Evolutionary conservation across 2,797 vertebrate species (phyloP).

Genomic region (Myoxocephalus aenaeus): DNA sequence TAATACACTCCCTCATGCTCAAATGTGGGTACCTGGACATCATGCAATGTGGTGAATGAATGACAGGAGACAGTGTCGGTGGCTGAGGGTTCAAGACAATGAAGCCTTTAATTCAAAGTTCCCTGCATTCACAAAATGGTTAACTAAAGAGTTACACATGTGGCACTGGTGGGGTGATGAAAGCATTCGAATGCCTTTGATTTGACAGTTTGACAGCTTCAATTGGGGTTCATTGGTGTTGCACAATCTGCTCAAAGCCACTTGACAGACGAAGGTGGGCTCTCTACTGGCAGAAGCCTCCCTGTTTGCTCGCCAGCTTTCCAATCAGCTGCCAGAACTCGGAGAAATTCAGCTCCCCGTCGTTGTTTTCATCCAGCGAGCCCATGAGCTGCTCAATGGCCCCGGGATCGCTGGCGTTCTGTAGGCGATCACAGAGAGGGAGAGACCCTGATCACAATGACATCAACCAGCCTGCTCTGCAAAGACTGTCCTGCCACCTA

Average conservation of each 20-base stretch:
- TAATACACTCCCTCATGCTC: slow-evolving; percentile 31
- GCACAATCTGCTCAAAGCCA: slow-evolving; percentile 23
- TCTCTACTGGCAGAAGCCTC: slow-evolving; percentile 76
- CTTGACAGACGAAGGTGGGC: neutral
- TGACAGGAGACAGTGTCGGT: slow-evolving; percentile 64
- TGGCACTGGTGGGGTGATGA: slow-evolving; percentile 26
- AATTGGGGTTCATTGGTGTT: neutral
- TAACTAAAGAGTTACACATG: slow-evolving; percentile 59
- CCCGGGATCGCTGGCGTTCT: slow-evolving; percentile 79
- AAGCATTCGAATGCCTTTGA: slow-evolving; percentile 23
- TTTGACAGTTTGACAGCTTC: slow-evolving; percentile 20
- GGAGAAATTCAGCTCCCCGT: slow-evolving; percentile 85
- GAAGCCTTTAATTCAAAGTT: slow-evolving; percentile 74
- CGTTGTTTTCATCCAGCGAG: slow-evolving; percentile 82
- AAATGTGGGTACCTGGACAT: slow-evolving; percentile 45
- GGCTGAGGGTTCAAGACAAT: slow-evolving; percentile 60
- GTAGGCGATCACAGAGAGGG: slow-evolving; percentile 56
- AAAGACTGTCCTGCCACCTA: slow-evolving; percentile 74
- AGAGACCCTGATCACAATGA: slow-evolving; percentile 31
- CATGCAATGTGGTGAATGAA: slow-evolving; percentile 69
- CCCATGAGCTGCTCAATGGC: slow-evolving; percentile 81
- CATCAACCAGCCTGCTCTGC: slow-evolving; percentile 8
- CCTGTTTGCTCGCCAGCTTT: slow-evolving; percentile 79
- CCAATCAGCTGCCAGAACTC: slow-evolving; percentile 89
- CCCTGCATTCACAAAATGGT: slow-evolving; percentile 61